Conservation (phyloP, 64 coral and sea anemone species). For the Cladopsammia gracilis region DNA sequence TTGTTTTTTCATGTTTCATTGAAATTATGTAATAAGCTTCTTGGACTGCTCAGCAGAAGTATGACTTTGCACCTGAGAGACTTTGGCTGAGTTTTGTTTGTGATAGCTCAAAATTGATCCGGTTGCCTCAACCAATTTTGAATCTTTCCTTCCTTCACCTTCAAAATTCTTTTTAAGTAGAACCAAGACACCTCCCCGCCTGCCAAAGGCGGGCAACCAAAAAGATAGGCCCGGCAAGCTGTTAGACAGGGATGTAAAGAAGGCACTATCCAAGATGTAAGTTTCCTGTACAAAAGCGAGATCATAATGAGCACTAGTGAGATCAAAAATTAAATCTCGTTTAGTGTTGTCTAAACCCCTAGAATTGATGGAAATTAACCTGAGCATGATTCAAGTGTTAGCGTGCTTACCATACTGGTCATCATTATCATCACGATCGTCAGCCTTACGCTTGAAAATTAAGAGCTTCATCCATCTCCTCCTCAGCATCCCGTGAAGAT, state of each 20-base stretch:
- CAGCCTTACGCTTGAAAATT: too few relatives aligned
- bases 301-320: neutral
- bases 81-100: neutral
- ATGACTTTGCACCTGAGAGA: neutral
- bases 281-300: neutral
- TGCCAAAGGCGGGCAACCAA: slow-evolving; percentile 3
- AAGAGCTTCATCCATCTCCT: too few relatives aligned
- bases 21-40: neutral
- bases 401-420: too few relatives aligned
- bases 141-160: neutral
- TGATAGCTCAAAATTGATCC: neutral
- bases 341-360: too few relatives aligned
- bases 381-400: too few relatives aligned
- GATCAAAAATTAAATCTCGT: too few relatives aligned
- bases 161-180: neutral
- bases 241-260: neutral
- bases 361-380: too few relatives aligned
- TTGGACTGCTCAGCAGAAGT: neutral
- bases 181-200: neutral
- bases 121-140: neutral
- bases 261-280: too few relatives aligned
- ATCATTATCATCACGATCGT: too few relatives aligned
- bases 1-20: neutral
- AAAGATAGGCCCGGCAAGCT: neutral
- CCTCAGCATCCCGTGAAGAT: too few relatives aligned